Evolutionary conservation across 2,888 invertebrate species (phyloP).

Genomic region (Plemyria rubiginata): DNA sequence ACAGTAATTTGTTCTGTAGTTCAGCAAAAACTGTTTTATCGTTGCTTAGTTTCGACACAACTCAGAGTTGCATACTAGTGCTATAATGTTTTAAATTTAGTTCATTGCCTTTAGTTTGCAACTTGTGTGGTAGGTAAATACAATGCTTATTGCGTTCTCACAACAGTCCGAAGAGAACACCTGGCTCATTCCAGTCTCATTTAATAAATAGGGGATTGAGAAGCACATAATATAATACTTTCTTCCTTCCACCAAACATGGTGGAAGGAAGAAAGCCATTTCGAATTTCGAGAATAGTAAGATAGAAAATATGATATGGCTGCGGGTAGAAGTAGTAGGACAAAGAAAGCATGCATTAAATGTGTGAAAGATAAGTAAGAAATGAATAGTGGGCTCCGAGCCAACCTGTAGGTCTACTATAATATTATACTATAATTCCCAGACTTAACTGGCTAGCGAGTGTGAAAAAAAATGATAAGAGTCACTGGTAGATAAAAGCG

Average conservation of each 20-base stretch:
- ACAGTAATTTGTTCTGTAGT: conserved; percentile 3
- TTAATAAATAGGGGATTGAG: background rate
- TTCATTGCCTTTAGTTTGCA: conserved; percentile 1
- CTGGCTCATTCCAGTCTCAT: background rate
- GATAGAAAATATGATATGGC: background rate
- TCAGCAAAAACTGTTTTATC: conserved; percentile 1
- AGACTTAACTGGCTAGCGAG: no score
- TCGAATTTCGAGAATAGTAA: no score
- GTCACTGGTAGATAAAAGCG: background rate
- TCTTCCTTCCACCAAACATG: no score
- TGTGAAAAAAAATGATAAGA: no score
- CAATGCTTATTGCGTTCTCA: conserved; percentile 3
- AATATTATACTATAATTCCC: no score
- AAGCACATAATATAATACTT: no score
- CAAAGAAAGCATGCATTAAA: background rate
- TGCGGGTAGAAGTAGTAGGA: no score
- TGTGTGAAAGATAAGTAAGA: background rate
- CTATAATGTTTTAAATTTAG: background rate
- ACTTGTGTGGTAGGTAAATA: conserved; percentile 6
- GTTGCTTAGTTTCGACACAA: conserved; percentile 9
- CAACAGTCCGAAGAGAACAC: background rate
- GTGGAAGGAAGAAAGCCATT: background rate
- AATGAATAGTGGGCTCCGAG: background rate
- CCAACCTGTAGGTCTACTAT: background rate
- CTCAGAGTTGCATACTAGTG: background rate